Evolutionary conservation across 2,888 invertebrate species (phyloP).

Genomic region (Apamea epomidion): DNA sequence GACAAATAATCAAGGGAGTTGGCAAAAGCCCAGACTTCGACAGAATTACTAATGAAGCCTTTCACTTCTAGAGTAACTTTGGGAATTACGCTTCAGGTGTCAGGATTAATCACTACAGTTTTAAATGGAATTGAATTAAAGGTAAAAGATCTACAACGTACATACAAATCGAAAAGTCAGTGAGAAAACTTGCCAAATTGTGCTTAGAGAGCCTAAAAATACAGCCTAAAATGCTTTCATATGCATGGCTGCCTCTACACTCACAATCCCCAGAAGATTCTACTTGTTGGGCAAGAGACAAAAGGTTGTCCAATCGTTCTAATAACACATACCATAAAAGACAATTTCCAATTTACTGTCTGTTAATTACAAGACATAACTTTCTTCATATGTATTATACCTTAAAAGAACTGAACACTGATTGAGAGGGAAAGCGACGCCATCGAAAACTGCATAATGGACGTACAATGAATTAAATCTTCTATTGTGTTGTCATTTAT

Average conservation of each 20-base stretch:
- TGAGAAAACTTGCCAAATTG: not conserved
- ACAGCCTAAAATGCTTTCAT: not conserved
- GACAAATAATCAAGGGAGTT: slow-evolving; percentile 51
- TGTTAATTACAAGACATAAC: slow-evolving; percentile 30
- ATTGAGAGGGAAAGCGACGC: slow-evolving; percentile 54
- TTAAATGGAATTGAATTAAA: slow-evolving; percentile 32
- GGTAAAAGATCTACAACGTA: not conserved
- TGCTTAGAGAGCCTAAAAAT: not conserved
- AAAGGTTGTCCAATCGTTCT: slow-evolving; percentile 9
- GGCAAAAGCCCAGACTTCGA: slow-evolving; percentile 31
- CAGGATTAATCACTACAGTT: slow-evolving; percentile 32
- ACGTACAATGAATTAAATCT: slow-evolving; percentile 55
- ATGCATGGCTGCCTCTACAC: not conserved
- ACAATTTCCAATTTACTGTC: slow-evolving; percentile 41
- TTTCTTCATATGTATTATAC: slow-evolving; percentile 47
- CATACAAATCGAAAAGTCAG: not conserved
- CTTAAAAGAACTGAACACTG: slow-evolving; percentile 43
- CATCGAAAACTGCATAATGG: slow-evolving; percentile 40
- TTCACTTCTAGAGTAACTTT: slow-evolving; percentile 21
- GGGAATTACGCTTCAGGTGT: slow-evolving; percentile 42
- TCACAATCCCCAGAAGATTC: not conserved
- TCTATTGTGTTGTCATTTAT: slow-evolving; percentile 68
- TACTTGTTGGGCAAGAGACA: slow-evolving; percentile 3
- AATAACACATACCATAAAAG: slow-evolving; percentile 7
- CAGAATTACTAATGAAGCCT: slow-evolving; percentile 56